These are phyloP conservation scores for Phortica variegata DNA, from an alignment of 1,140 invertebrate species.

Conservation along the genomic window DNA sequence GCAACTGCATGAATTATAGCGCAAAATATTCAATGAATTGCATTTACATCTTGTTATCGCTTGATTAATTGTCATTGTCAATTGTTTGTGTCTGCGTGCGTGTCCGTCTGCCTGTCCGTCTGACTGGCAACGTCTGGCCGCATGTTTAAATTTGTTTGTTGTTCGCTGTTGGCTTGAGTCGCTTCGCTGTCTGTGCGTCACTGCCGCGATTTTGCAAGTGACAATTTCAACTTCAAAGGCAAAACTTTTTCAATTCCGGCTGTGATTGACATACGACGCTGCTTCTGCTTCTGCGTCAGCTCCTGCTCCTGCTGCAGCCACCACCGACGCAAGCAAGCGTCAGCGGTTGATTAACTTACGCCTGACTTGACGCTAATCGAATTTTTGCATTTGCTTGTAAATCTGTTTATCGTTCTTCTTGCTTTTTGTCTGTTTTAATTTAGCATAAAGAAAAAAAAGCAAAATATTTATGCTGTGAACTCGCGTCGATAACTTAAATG, in stretches of 20 bases:
- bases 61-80: slow-evolving; percentile 52
- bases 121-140: too few species aligned
- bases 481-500: too few species aligned
- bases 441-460: too few species aligned
- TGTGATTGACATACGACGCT: slow-evolving; percentile 34
- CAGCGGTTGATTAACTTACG: slow-evolving; percentile 39
- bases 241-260: slow-evolving; percentile 35
- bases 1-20: not conserved
- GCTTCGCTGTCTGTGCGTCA: not conserved
- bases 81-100: slow-evolving; percentile 32
- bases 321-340: too few species aligned
- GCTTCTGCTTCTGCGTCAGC: slow-evolving; percentile 8
- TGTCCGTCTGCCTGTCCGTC: too few species aligned
- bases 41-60: slow-evolving; percentile 54
- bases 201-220: slow-evolving; percentile 23
- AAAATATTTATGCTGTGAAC: too few species aligned
- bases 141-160: too few species aligned
- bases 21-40: slow-evolving; percentile 47
- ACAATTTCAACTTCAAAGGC: slow-evolving; percentile 41
- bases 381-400: too few species aligned
- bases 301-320: too few species aligned
- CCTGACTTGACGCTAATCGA: slow-evolving; percentile 34
- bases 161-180: not conserved
- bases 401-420: too few species aligned
- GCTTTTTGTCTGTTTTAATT: too few species aligned